A percentile compares a stretch with the other conserved stretches of the same genome.
Conservation (phyloP, 2,888 invertebrate species). For the Pollenia griseotomentosa region DNA sequence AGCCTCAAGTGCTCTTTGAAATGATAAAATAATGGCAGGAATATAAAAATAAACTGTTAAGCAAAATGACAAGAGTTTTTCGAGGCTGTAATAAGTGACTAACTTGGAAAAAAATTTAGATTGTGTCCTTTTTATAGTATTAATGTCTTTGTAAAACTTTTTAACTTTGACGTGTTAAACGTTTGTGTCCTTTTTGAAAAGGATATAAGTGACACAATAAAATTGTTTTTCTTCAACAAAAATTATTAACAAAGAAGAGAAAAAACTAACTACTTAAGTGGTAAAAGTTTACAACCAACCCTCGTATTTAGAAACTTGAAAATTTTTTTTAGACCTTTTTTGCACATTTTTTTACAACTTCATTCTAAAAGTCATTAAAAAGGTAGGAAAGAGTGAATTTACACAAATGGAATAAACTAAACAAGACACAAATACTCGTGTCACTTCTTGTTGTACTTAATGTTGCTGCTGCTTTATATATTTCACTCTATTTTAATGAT, state of each 20-base stretch:
- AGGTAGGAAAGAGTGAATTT: conserved; percentile 31
- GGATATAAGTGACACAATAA: neutral
- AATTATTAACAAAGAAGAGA: too few species aligned
- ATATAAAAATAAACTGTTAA: neutral
- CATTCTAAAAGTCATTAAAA: neutral
- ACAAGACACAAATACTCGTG: conserved; percentile 52
- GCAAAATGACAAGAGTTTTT: neutral
- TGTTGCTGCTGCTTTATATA: conserved; percentile 1
- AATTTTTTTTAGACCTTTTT: neutral
- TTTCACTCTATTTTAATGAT: too few species aligned
- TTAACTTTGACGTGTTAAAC: conserved; percentile 38
- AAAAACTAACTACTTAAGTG: neutral
- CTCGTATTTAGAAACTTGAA: neutral
- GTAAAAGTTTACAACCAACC: neutral
- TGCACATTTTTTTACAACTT: neutral
- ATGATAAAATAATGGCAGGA: neutral
- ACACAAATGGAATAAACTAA: conserved; percentile 61
- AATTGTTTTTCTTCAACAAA: neutral
- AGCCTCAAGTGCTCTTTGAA: conserved; percentile 56
- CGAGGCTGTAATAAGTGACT: conserved; percentile 12
- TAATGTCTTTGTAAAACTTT: neutral
- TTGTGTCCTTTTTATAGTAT: conserved; percentile 1
- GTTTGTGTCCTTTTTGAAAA: conserved; percentile 11
- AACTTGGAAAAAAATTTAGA: neutral
- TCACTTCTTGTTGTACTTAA: conserved; percentile 32